Evolutionary conservation across 2,113 vertebrate species (phyloP).

Genomic region (Leptobrachium leishanense): DNA sequence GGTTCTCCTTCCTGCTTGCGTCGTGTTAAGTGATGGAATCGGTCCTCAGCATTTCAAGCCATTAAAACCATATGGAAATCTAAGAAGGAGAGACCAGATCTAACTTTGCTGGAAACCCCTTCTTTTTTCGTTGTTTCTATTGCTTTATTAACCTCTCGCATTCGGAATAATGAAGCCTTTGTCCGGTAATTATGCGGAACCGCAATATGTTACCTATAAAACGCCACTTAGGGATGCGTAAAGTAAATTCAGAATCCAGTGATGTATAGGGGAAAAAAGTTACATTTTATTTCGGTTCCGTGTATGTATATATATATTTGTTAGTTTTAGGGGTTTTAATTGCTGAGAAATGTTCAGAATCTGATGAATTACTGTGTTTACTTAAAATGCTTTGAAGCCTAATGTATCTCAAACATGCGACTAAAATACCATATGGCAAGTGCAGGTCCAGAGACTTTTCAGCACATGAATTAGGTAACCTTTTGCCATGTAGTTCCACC

Average conservation of each 20-base stretch:
- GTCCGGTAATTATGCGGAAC: neutral
- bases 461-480: neutral
- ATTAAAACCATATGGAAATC: slow-evolving; percentile 31
- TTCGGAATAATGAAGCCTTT: slow-evolving; percentile 4
- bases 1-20: slow-evolving; percentile 17
- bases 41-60: slow-evolving; percentile 5
- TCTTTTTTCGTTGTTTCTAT: neutral
- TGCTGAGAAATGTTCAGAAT: slow-evolving; percentile 9
- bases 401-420: slow-evolving; percentile 4
- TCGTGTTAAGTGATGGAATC: slow-evolving; percentile 31
- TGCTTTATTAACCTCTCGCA: slow-evolving; percentile 6
- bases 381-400: slow-evolving; percentile 21
- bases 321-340: slow-evolving; percentile 28
- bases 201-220: slow-evolving; percentile 1
- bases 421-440: slow-evolving; percentile 2
- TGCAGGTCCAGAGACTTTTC: neutral
- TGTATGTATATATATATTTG: slow-evolving; percentile 2
- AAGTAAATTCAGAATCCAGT: neutral
- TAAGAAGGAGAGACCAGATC: slow-evolving; percentile 7
- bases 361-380: slow-evolving; percentile 32
- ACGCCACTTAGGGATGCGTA: neutral
- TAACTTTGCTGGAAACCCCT: neutral
- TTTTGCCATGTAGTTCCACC: too few relatives aligned
- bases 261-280: slow-evolving; percentile 20
- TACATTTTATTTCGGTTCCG: slow-evolving; percentile 1